Conservation (phyloP, 2,888 invertebrate species). For the Diloba caeruleocephala region DNA sequence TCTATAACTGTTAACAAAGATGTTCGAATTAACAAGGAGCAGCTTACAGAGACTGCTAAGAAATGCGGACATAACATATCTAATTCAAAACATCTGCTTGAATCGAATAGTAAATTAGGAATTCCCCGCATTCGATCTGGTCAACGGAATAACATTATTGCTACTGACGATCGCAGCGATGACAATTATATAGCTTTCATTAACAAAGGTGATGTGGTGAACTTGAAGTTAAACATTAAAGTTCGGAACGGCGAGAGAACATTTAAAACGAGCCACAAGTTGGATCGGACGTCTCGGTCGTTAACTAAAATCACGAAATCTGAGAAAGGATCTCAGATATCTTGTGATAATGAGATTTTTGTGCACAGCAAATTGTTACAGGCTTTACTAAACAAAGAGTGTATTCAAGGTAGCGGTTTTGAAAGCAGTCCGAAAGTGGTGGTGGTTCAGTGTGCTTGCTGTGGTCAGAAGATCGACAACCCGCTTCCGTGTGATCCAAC, state of each 20-base stretch:
- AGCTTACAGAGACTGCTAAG: constrained; percentile 4
- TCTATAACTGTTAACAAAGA: constrained; percentile 6
- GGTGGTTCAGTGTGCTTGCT: constrained; percentile 58
- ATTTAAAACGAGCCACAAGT: constrained; percentile 24
- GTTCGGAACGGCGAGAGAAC: constrained; percentile 55
- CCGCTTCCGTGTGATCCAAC: constrained; percentile 16
- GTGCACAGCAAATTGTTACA: constrained; percentile 51
- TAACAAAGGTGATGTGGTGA: constrained; percentile 64
- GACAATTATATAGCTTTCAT: constrained; percentile 54
- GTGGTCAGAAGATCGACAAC: constrained; percentile 33
- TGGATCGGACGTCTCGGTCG: constrained; percentile 24
- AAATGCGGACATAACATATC: not conserved
- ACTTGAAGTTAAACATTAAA: constrained; percentile 71
- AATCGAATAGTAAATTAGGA: constrained; percentile 11
- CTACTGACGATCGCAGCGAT: constrained; percentile 7
- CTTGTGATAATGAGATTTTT: constrained; percentile 49
- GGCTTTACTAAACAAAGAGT: constrained; percentile 40
- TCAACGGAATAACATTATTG: constrained; percentile 11
- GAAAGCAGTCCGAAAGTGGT: constrained; percentile 50
- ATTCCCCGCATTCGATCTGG: constrained; percentile 4
- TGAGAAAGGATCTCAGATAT: constrained; percentile 62
- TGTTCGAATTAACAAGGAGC: constrained; percentile 26
- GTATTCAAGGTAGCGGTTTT: constrained; percentile 18
- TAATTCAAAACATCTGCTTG: too few relatives aligned
- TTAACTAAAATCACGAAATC: constrained; percentile 39